Conservation (phyloP, 2,113 vertebrate genomes). For the Neomonachus schauinslandi region DNA sequence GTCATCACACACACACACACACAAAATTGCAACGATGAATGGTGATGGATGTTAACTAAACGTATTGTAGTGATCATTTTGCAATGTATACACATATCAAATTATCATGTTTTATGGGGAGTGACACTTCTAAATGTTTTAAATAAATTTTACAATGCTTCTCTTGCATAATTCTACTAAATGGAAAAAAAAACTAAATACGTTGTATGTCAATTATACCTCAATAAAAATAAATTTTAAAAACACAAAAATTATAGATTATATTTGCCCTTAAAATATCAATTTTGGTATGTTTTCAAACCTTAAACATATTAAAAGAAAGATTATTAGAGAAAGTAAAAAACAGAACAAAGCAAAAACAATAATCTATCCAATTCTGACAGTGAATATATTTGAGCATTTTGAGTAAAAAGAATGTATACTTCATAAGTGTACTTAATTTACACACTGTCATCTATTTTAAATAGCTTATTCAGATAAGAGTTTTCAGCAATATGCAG, state of each 20-base stretch:
- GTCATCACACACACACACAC: neutral
- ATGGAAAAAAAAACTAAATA: neutral
- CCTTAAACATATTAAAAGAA: neutral
- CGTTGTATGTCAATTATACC: neutral
- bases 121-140: conserved; percentile 7
- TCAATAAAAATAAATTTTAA: neutral
- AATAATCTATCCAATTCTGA: neutral
- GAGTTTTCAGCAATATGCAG: conserved; percentile 41
- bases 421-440: neutral
- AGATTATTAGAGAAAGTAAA: neutral
- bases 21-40: neutral
- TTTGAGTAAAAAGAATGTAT: neutral
- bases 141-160: conserved; percentile 34
- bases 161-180: conserved; percentile 24
- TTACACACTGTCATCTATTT: conserved; percentile 19
- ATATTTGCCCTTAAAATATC: neutral
- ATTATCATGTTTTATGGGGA: neutral
- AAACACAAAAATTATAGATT: neutral
- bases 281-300: conserved; percentile 39
- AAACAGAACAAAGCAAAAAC: neutral
- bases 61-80: neutral
- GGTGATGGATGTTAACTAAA: neutral
- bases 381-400: neutral
- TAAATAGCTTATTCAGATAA: conserved; percentile 56
- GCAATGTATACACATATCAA: neutral